Evolutionary conservation across 2,113 vertebrate species (phyloP).

Genomic region (Vireo altiloquus): DNA sequence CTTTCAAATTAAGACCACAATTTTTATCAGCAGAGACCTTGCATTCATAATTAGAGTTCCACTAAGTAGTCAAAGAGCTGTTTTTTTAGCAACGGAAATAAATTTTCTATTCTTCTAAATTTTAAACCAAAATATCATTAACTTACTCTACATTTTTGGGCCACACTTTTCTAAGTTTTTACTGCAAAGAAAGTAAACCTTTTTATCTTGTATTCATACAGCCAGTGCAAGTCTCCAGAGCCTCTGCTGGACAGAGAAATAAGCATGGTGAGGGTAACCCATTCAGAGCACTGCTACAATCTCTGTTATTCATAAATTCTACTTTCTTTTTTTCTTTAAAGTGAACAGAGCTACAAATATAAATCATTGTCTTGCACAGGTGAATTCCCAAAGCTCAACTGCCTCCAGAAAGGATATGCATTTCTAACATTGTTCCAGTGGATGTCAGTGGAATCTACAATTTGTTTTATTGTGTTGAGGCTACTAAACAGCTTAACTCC

Average conservation of each 20-base stretch:
- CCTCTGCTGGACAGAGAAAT: neutral
- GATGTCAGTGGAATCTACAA: slow-evolving; percentile 20
- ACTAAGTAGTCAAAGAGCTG: neutral
- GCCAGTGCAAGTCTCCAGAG: neutral
- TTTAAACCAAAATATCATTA: neutral
- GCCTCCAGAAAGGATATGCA: neutral
- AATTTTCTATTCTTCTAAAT: neutral
- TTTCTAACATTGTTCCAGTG: slow-evolving; percentile 11
- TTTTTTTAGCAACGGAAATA: neutral
- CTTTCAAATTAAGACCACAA: neutral
- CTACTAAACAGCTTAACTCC: neutral
- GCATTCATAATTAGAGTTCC: neutral
- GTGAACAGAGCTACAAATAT: rapidly evolving
- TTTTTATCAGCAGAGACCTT: neutral
- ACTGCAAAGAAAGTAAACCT: neutral
- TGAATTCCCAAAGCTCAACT: neutral
- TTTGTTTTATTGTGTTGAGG: neutral
- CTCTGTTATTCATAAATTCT: neutral
- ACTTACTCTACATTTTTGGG: neutral
- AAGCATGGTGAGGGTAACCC: neutral
- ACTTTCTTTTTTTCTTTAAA: neutral
- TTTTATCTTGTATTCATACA: neutral
- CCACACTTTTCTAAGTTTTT: neutral
- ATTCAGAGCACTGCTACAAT: neutral
- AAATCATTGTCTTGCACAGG: neutral